Conservation (phyloP, 2,888 invertebrate genomes). For the Melipona bicolor region DNA sequence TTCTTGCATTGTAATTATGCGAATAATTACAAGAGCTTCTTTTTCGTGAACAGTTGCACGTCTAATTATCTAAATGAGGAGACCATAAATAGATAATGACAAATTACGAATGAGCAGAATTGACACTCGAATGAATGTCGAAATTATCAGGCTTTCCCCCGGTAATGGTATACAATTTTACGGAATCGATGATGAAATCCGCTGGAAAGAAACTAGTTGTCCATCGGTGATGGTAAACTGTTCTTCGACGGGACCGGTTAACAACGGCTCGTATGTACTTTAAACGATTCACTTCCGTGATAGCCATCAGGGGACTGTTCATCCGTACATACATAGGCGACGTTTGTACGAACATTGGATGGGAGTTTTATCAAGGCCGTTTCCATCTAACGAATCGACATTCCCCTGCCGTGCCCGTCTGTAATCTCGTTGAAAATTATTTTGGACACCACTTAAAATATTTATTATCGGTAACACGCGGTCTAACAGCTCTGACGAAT, state of each 20-base stretch:
- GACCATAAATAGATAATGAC: too few relatives aligned
- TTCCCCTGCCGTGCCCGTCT: conserved; percentile 31
- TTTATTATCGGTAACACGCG: background rate
- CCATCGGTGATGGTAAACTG: conserved; percentile 29
- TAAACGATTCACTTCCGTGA: conserved; percentile 74
- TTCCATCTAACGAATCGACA: conserved; percentile 54
- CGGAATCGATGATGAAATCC: background rate
- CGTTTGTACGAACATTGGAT: conserved; percentile 53
- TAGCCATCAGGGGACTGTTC: conserved; percentile 57
- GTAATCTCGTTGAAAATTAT: conserved; percentile 18
- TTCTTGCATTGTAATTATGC: too few relatives aligned
- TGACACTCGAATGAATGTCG: background rate
- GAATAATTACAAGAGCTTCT: too few relatives aligned
- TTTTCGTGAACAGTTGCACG: too few relatives aligned
- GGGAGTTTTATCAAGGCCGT: conserved; percentile 66
- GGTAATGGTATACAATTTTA: background rate
- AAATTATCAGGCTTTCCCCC: too few relatives aligned
- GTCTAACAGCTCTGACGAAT: background rate
- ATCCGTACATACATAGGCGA: conserved; percentile 16
- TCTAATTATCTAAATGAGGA: too few relatives aligned
- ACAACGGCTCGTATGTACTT: conserved; percentile 59
- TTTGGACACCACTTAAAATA: conserved; percentile 8
- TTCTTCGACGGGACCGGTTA: conserved; percentile 44
- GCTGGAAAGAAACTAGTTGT: background rate
- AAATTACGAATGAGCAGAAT: background rate